A percentile compares a stretch with the other conserved stretches of the same genome.
phyloP scores from a whole-genome alignment of 2,113 vertebrate genomes.

The Cathartes aura region DNA sequence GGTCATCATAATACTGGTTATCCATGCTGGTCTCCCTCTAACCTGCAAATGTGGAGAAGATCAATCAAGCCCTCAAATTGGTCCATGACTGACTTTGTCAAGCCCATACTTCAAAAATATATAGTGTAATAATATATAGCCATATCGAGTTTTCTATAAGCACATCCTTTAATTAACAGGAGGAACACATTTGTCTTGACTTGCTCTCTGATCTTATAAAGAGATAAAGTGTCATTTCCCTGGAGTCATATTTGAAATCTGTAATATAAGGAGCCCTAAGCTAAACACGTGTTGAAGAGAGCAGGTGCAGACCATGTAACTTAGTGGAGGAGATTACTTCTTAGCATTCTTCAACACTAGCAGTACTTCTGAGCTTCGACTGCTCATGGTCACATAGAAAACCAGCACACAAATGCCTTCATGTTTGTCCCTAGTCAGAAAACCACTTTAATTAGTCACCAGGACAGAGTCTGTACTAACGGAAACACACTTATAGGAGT shows the following conservation, averaged over 20 bases:
- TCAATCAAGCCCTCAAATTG: not conserved
- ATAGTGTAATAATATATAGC: not conserved
- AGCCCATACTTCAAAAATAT: not conserved
- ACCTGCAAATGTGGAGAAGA: not conserved
- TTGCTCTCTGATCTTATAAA: not conserved
- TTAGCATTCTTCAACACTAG: not conserved
- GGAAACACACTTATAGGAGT: fast-evolving
- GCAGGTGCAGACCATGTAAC: not conserved
- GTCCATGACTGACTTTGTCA: not conserved
- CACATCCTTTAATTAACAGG: not conserved
- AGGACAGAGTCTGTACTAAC: not conserved
- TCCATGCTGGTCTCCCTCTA: not conserved
- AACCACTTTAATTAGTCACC: not conserved
- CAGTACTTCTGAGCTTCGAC: not conserved
- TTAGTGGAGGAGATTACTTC: not conserved
- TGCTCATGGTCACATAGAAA: not conserved
- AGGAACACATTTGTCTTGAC: not conserved
- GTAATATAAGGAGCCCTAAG: not conserved
- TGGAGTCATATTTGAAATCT: not conserved
- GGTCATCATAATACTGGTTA: not conserved
- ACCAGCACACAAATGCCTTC: not conserved
- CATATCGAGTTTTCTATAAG: not conserved
- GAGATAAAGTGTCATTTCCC: not conserved
- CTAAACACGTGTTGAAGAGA: not conserved
- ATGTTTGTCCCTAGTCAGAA: not conserved